Percentiles rank a stretch among this genome's conserved stretches.
These are phyloP conservation scores for Palythoa grandis DNA, from an alignment of 92 coral and sea anemone species.

Conservation along the genomic window DNA sequence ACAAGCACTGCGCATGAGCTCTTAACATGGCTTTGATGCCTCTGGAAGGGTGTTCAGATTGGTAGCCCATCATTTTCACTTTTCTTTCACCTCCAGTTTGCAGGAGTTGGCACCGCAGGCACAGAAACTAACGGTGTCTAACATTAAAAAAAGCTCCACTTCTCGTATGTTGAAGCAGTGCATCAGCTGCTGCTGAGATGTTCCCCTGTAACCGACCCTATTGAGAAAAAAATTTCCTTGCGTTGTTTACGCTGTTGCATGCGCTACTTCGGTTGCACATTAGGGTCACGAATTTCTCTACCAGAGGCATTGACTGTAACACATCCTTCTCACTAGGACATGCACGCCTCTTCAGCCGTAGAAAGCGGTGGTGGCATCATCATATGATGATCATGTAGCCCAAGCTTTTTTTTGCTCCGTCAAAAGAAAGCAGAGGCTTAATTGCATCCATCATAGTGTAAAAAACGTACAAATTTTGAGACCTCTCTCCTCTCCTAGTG, in stretches of 20 bases:
- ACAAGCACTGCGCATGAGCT: slow-evolving; percentile 30
- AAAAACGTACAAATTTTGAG: not conserved
- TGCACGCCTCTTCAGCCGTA: slow-evolving; percentile 23
- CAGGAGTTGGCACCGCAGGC: slow-evolving; percentile 20
- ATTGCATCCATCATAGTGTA: slow-evolving; percentile 50
- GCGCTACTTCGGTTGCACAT: slow-evolving; percentile 14
- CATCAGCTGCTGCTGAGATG: no score
- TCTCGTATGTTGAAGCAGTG: no score
- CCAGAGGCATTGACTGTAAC: slow-evolving; percentile 9
- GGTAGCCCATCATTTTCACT: slow-evolving; percentile 27
- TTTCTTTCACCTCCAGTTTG: no score
- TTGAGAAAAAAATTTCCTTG: not conserved
- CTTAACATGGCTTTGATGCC: slow-evolving; percentile 36
- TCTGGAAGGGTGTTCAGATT: slow-evolving; percentile 32
- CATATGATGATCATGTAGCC: no score
- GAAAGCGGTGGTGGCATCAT: not conserved
- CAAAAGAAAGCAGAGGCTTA: not conserved
- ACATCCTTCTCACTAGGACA: slow-evolving; percentile 31
- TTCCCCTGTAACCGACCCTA: no score
- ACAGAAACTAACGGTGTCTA: not conserved
- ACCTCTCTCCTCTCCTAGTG: not conserved
- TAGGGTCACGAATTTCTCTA: slow-evolving; percentile 21
- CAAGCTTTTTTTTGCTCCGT: no score
- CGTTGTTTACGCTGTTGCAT: slow-evolving; percentile 14
- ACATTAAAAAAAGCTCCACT: no score